phyloP scores from a whole-genome alignment of 2,888 invertebrate species.

The Tachina lurida region DNA sequence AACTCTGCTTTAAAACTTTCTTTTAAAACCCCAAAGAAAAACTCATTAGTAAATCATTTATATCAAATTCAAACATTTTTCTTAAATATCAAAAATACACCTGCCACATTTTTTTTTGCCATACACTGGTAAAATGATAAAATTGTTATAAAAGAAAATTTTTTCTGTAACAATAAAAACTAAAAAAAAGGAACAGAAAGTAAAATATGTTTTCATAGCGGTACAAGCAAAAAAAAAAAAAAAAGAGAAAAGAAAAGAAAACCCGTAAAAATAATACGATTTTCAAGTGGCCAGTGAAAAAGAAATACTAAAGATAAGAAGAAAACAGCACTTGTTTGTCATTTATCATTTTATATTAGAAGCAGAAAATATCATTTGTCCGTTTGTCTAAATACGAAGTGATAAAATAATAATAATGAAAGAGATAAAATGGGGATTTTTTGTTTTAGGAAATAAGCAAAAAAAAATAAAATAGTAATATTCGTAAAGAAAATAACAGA shows the following conservation, averaged over 20 bases:
- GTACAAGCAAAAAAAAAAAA: not conserved
- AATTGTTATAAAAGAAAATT: not conserved
- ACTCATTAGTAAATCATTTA: constrained; percentile 16
- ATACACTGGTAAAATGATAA: not conserved
- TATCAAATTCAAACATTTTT: not conserved
- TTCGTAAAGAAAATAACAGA: constrained; percentile 12
- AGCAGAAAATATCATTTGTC: constrained; percentile 53
- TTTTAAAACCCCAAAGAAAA: constrained; percentile 5
- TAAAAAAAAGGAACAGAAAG: not conserved
- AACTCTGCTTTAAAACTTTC: not conserved
- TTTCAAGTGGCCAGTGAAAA: constrained; percentile 46
- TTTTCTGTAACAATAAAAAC: not conserved
- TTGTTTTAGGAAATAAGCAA: not conserved
- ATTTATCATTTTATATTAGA: constrained; percentile 66
- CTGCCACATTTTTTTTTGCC: not conserved
- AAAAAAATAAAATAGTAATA: not conserved
- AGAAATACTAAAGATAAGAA: constrained; percentile 34
- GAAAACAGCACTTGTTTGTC: constrained; percentile 60
- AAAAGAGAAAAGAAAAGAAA: not conserved
- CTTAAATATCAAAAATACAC: not conserved
- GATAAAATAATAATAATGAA: constrained; percentile 66
- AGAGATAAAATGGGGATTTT: constrained; percentile 39
- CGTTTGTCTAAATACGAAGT: constrained; percentile 57
- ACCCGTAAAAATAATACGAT: constrained; percentile 21
- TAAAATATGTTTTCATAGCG: constrained; percentile 61